Evolutionary conservation across 2,113 vertebrate genomes (phyloP).

Genomic region (Microcebus ravelobensis): DNA sequence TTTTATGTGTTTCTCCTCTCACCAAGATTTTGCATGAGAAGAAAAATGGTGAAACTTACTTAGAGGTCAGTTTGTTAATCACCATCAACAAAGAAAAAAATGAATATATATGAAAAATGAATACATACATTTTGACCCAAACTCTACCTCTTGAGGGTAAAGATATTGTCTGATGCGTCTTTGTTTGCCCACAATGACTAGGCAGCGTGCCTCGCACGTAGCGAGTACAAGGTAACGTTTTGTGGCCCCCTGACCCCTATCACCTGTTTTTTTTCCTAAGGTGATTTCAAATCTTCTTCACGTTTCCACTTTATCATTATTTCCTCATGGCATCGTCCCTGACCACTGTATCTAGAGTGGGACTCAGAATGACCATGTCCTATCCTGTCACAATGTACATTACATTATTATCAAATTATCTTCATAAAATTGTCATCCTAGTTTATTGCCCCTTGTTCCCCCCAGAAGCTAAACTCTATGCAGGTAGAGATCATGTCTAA

Average conservation of each 20-base stretch:
- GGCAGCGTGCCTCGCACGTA: not conserved
- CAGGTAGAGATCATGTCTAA: not conserved
- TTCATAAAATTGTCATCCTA: not conserved
- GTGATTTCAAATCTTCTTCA: not conserved
- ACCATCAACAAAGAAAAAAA: no score
- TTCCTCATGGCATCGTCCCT: not conserved
- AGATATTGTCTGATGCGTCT: not conserved
- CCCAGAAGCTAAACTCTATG: not conserved
- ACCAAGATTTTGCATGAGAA: not conserved
- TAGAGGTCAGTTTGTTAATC: no score
- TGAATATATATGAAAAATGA: no score
- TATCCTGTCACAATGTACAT: not conserved
- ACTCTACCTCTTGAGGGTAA: not conserved
- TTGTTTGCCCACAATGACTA: not conserved
- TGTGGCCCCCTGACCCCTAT: not conserved
- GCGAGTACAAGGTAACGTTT: not conserved
- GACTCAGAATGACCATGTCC: not conserved
- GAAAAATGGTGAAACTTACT: no score
- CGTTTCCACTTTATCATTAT: not conserved
- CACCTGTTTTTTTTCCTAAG: not conserved
- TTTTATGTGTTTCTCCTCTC: not conserved
- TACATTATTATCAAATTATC: not conserved
- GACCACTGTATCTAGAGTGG: not conserved
- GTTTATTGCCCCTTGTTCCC: not conserved
- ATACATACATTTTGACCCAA: no score